These are phyloP conservation scores for Sialis fuliginosa DNA, from an alignment of 2,888 invertebrate species.

Conservation along the genomic window DNA sequence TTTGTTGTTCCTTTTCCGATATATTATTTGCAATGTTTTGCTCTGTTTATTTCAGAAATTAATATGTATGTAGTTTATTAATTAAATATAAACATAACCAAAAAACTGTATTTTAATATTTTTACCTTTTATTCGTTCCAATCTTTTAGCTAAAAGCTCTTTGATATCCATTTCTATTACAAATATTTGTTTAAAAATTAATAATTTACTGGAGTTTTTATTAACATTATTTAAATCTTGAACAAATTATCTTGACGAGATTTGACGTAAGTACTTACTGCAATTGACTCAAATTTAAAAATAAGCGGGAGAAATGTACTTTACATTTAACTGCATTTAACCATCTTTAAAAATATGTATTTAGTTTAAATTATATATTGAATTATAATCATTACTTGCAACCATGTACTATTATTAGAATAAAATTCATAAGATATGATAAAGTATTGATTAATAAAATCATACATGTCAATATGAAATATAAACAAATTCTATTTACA, in stretches of 20 bases:
- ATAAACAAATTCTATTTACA: too few species aligned
- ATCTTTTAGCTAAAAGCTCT: conserved; percentile 29
- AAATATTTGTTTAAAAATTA: too few species aligned
- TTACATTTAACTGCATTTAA: too few species aligned
- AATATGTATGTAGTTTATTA: conserved; percentile 35
- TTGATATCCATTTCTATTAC: conserved; percentile 24
- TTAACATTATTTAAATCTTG: too few species aligned
- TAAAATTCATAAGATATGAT: background rate
- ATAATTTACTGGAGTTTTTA: too few species aligned
- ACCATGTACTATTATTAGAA: background rate
- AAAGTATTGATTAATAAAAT: background rate
- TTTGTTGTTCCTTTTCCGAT: conserved; percentile 18
- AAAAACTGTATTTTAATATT: conserved; percentile 1
- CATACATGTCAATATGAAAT: too few species aligned
- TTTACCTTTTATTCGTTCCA: conserved; percentile 32
- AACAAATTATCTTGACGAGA: too few species aligned
- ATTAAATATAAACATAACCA: conserved; percentile 29
- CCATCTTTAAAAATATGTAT: background rate
- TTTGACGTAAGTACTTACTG: too few species aligned
- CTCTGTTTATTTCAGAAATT: too few species aligned
- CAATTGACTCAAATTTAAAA: background rate
- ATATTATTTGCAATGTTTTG: conserved; percentile 19
- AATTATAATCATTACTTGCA: background rate
- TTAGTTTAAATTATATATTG: background rate
- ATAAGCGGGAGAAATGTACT: background rate